Base-by-base conservation (phyloP, 2,888 invertebrate species). In the Hyppa rectilinea region DNA sequence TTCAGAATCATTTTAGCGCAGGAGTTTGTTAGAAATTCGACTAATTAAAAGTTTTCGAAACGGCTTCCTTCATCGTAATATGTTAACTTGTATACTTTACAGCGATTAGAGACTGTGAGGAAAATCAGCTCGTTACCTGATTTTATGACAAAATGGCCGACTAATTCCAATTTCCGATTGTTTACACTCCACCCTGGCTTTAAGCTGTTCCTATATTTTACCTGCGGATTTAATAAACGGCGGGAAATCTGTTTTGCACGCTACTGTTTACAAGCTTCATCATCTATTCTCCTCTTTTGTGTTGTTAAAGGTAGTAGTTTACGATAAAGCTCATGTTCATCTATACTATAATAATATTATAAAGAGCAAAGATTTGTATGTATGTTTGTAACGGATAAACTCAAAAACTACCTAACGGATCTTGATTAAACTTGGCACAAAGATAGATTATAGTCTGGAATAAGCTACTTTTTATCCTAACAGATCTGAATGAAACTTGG, bases 41-140 rank as follows among this genome's bases (percentile, higher is more conserved):
- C 66, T 82, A 82, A 82, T 80, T 78, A 78, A 82, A 80, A 80
- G 79, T 80, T 80, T 66, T 26, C 53, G 20, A 3, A 70, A 67
- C 34, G 45, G 56, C 36, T 64, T 68, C 38, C 64, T 60, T 58
- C 66, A 26, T 50, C 60, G 49, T 63, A 53, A 38, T 56, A 66
- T 45, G 38, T 47, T 60, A 58, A 52, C 52, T 65, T 65, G n/a
- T 69, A 53, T 52, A 65, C 78, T 81, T 82, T 68, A 75, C 49
- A 43, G 26, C 40, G 50, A 49, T 64, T 71, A 47, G 9, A 55
- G 49, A 7, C 43, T n/a, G 52, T 38, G 20, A 49, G 40, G 34
- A 7, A 76, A 75, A 66, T 61, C 29, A 26, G 29, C 20, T 74
- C 38, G 47, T 74, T 66, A 67, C 36, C 79, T 38, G 45, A 60